phyloP scores from a whole-genome alignment of 35 echinoderm and acorn worm species.

The Eucidaris tribuloides region DNA sequence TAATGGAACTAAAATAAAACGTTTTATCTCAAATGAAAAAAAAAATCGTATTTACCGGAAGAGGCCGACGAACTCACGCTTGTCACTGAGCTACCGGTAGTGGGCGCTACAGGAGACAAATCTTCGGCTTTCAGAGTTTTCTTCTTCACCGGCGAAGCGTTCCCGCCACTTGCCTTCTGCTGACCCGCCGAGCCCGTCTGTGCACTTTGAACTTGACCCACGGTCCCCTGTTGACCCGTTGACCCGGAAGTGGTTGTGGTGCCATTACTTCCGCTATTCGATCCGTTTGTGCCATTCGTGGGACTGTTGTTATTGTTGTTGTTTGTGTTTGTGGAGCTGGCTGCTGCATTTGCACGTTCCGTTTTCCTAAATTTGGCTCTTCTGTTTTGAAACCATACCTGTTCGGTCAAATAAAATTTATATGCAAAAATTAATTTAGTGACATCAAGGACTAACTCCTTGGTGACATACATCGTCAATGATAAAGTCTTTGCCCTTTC shows the following conservation, averaged over 20 bases:
- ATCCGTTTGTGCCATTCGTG: constrained; percentile 34
- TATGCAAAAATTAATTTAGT: neutral
- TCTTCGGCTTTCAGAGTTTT: constrained; percentile 40
- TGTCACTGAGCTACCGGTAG: neutral
- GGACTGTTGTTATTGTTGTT: constrained; percentile 41
- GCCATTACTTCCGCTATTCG: constrained; percentile 2
- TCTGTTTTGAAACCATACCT: constrained; percentile 99
- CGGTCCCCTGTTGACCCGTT: neutral
- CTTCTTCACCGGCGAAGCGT: constrained; percentile 29
- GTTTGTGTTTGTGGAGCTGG: constrained; percentile 33
- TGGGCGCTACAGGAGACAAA: constrained; percentile 42
- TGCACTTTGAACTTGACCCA: neutral
- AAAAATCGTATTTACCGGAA: constrained; percentile 8
- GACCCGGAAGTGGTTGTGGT: neutral
- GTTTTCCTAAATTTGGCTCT: constrained; percentile 96
- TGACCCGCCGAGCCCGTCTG: neutral
- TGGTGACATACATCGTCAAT: neutral
- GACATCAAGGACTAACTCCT: neutral
- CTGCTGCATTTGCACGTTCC: constrained; percentile 76
- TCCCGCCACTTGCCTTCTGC: neutral
- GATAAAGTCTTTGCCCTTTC: neutral
- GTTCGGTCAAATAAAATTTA: neutral
- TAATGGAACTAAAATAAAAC: too few relatives aligned
- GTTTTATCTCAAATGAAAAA: too few relatives aligned
- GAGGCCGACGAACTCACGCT: constrained; percentile 18